Evolutionary conservation across 2,888 invertebrate species (phyloP), one percentile per base, ranked within the genome.

Genomic region (Drosophila phalerata): DNA sequence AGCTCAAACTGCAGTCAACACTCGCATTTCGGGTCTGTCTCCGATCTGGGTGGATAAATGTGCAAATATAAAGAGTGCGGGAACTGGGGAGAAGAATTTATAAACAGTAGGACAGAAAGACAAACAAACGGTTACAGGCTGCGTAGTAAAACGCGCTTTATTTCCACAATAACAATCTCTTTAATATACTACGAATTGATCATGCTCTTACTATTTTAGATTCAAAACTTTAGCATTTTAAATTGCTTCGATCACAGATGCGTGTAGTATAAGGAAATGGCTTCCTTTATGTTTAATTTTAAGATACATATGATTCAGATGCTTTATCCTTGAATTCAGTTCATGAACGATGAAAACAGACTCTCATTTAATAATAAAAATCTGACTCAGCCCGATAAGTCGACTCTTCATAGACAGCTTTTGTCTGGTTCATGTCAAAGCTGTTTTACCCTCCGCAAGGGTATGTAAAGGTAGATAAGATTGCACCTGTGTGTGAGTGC

Each of bases 401-500:
- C 34, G 49, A 40, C n/a, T 15, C 15, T 43, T 49, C 32, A 10
- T 43, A 34, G 37, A 47, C 25, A 55, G 43, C 34, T 49, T 67
- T 68, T 56, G 17, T 60, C 19, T 58, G 60, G n/a, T 63, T 30
- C 47, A 63, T 60, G 38, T 65, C 22, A 22, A 34, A 66, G 58
- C 45, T 57, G 56, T 61, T 55, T 69, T 63, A 48, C 43, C 48
- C 66, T n/a, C 15, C 5, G 49, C 28, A 45, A 67, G 67, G 58
- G 65, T 65, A 70, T 70, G 60, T 11, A 58, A 74, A 85, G 72
- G 69, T 67, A 88, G 69, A 84, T 84, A 84, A 78, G 79, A 73
- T 76, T 74, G 71, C 79, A 81, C 82, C 70, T 89, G 85, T 62
- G 25, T 73, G 49, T 56, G 71, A 42, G 30, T 10, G 10, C 9